A percentile compares a stretch with the other conserved stretches of the same genome.
These are phyloP conservation scores for Crossocerus cetratus DNA, from an alignment of 2,888 invertebrate species.

Conservation along the genomic window DNA sequence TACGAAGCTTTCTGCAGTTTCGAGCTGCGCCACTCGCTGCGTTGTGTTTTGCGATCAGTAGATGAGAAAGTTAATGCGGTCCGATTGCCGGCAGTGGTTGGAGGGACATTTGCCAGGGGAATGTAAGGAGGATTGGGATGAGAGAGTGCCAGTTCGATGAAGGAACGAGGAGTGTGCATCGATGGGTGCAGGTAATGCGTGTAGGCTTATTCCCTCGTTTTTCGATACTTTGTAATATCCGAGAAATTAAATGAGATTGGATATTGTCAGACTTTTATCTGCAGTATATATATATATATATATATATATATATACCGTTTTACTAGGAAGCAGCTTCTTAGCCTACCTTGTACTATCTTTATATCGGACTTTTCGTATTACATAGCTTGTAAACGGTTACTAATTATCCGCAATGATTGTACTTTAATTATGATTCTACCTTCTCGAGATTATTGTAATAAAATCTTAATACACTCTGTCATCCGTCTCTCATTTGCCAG, in stretches of 20 bases:
- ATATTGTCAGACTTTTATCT: conserved; percentile 50
- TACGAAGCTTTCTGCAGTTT: too few relatives aligned
- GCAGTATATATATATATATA: conserved; percentile 13
- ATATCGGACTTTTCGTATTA: conserved; percentile 70
- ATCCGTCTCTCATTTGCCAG: too few relatives aligned
- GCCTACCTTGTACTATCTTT: conserved; percentile 66
- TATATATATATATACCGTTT: conserved; percentile 44
- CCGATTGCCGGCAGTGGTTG: background rate
- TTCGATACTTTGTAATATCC: conserved; percentile 63
- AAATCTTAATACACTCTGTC: conserved; percentile 69
- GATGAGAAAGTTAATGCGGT: too few relatives aligned
- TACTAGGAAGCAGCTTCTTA: conserved; percentile 57
- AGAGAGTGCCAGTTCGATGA: conserved; percentile 16
- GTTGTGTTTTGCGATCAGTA: too few relatives aligned
- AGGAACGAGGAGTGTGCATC: conserved; percentile 33
- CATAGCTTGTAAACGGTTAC: conserved; percentile 65
- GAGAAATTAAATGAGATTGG: conserved; percentile 43
- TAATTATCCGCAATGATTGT: conserved; percentile 60
- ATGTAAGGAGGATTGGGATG: conserved; percentile 18
- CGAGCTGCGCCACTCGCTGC: too few relatives aligned
- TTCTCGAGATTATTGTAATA: conserved; percentile 73
- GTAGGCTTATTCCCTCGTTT: conserved; percentile 59
- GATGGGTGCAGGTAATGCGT: conserved; percentile 57
- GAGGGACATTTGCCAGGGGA: conserved; percentile 22
- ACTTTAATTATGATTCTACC: conserved; percentile 65